Evolutionary conservation across 2,888 invertebrate genomes (phyloP), one percentile per base, ranked within the genome.

Genomic region (Xestia sexstrigata): DNA sequence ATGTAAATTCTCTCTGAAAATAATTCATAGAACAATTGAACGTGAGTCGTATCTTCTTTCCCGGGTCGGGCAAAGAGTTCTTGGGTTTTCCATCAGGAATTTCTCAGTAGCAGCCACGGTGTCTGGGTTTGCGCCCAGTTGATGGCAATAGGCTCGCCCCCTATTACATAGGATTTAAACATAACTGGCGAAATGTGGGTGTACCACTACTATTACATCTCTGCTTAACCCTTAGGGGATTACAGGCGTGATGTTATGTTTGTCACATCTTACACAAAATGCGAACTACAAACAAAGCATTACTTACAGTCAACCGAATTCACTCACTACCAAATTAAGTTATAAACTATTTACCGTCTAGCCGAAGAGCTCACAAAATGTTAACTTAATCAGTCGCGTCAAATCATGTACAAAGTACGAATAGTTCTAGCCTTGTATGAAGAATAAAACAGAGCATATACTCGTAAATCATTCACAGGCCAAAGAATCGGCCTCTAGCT

Each of bases 381-480:
- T 60, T 75, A 87, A 83, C 83, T 81, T 70, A 86, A 87, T 86
- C 87, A 81, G 73, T 68, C 39, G 63, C 70, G 66, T 71, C 76
- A 74, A 69, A 74, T 81, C 78, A 78, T 72, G 74, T 74, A 76
- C 77, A 62, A 35, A 62, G 9, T 62, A 20, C 62, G 66, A 73
- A 66, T 72, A 79, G 30, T 69, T 76, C 26, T 23, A 62, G 55
- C 30, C 49, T 45, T 35, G 42, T 87, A 88, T 89, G 88, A 89
- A 88, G 88, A 89, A 90, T 90, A 90, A 88, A 89, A 91, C 76
- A 74, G 83, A 23, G 60, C 60, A 81, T 81, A 87, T 47, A 42
- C 77, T 76, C 81, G 70, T 91, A 91, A 90, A 91, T 91, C 90
- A 90, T 91, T 91, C 87, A 89, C 91, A 91, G 89, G 86, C 90